phyloP scores from a whole-genome alignment of 2,888 invertebrate species.

The Lysandra bellargus region DNA sequence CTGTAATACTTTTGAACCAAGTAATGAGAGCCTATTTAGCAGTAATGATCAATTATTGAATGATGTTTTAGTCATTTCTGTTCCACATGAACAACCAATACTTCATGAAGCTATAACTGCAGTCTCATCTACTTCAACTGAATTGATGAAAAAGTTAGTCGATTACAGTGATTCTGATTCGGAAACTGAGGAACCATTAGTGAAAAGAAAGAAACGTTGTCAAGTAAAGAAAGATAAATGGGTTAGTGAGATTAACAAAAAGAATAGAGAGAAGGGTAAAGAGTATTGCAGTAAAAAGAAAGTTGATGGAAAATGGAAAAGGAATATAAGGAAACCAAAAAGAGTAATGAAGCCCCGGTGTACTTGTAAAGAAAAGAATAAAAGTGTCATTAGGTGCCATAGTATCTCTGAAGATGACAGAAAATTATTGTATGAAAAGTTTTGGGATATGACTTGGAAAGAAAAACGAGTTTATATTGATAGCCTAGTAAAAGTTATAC shows the following conservation, averaged over 20 bases:
- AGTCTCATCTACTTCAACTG: conserved; percentile 25
- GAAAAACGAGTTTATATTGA: conserved; percentile 37
- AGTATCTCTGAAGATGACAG: conserved; percentile 35
- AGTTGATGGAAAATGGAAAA: conserved; percentile 35
- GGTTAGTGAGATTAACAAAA: conserved; percentile 38
- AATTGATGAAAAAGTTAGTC: conserved; percentile 33
- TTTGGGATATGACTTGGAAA: conserved; percentile 35
- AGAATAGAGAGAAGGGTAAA: conserved; percentile 36
- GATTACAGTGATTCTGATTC: conserved; percentile 38
- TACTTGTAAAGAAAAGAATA: conserved; percentile 36
- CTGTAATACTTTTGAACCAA: no score
- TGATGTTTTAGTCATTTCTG: no score
- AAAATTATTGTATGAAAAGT: conserved; percentile 35
- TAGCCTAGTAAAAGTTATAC: conserved; percentile 36
- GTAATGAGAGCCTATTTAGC: no score
- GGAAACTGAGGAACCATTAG: conserved; percentile 35
- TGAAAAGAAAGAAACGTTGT: conserved; percentile 38
- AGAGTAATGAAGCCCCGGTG: conserved; percentile 37
- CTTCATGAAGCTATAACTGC: no score
- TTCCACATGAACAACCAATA: no score
- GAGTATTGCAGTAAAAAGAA: conserved; percentile 35
- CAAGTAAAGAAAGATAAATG: conserved; percentile 39
- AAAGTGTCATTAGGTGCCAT: conserved; percentile 35
- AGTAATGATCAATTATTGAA: no score
- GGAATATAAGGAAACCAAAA: conserved; percentile 35